Evolutionary conservation across 2,797 vertebrate genomes (phyloP).

Genomic region (Acipenser ruthenus): DNA sequence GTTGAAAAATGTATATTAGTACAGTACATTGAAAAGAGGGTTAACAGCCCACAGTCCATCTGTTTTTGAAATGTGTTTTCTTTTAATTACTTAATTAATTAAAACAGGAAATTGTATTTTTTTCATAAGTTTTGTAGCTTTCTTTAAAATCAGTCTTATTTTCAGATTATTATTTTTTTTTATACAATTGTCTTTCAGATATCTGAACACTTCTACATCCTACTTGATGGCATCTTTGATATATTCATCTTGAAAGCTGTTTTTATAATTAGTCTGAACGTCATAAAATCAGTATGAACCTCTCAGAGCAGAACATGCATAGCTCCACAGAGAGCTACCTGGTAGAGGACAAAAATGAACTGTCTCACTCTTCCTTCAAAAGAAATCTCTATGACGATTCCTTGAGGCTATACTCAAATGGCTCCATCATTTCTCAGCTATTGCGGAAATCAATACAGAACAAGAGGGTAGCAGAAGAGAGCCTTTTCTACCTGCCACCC

Average conservation of each 20-base stretch:
- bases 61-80: too few relatives aligned
- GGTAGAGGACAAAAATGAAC: constrained; percentile 52
- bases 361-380: constrained; percentile 58
- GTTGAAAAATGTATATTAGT: too few relatives aligned
- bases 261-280: neutral
- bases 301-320: constrained; percentile 52
- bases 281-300: constrained; percentile 49
- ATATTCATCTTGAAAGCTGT: neutral
- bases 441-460: constrained; percentile 58
- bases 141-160: too few relatives aligned
- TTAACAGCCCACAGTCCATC: too few relatives aligned
- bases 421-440: constrained; percentile 65
- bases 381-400: constrained; percentile 54
- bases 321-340: constrained; percentile 40
- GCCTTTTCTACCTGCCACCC: constrained; percentile 45
- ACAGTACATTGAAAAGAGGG: too few relatives aligned
- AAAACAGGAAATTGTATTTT: too few relatives aligned
- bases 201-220: neutral
- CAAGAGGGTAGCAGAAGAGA: constrained; percentile 52
- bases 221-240: neutral
- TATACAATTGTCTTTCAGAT: neutral
- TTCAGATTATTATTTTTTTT: neutral
- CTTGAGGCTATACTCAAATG: constrained; percentile 44
- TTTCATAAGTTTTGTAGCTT: too few relatives aligned
- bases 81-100: too few relatives aligned